Evolutionary conservation across 2,797 vertebrate genomes (phyloP).

Genomic region (Prionace glauca): DNA sequence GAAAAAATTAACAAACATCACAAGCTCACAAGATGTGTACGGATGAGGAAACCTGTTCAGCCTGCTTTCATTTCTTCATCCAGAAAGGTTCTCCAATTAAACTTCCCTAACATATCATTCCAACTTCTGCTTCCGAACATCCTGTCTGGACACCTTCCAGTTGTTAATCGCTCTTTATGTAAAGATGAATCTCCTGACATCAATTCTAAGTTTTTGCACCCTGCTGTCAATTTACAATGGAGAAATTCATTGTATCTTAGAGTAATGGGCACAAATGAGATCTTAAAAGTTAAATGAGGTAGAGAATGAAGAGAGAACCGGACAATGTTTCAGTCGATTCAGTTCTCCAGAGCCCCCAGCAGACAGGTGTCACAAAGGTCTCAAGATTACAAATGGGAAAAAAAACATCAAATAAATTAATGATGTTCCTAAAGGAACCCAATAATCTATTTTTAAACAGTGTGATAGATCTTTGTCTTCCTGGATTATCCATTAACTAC

Average conservation of each 20-base stretch:
- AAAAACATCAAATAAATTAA: neutral
- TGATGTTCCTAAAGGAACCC: neutral
- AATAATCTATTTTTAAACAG: neutral
- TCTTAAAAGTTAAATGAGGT: neutral
- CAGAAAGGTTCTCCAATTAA: too few species aligned
- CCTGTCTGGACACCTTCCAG: neutral
- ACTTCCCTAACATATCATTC: neutral
- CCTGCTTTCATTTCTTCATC: neutral
- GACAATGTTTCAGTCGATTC: neutral
- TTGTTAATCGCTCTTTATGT: neutral
- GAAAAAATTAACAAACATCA: neutral
- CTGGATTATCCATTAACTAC: neutral
- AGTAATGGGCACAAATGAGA: neutral
- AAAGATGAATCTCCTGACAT: neutral
- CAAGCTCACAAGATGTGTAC: neutral
- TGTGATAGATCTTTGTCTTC: slow-evolving; percentile 24
- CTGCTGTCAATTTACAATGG: neutral
- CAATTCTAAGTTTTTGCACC: neutral
- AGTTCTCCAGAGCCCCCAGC: neutral
- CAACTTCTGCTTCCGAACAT: neutral
- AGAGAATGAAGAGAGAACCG: neutral
- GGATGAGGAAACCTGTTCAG: neutral
- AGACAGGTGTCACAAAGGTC: neutral
- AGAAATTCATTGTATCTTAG: neutral
- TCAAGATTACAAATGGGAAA: neutral